Evolutionary conservation across 1,140 invertebrate genomes (phyloP).

Genomic region (Acromyrmex heyeri): DNA sequence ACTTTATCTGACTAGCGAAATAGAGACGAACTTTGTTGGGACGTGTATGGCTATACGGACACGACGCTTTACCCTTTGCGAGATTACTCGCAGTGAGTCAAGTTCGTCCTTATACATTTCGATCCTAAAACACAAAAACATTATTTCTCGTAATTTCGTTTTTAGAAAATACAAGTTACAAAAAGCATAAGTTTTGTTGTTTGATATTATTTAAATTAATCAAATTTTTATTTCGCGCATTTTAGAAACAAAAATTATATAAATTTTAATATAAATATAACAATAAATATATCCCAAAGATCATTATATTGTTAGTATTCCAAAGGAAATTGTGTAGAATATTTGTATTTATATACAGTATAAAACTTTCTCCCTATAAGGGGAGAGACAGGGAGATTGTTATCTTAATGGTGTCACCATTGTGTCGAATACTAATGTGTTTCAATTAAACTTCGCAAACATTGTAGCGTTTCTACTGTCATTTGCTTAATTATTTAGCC

Average conservation of each 20-base stretch:
- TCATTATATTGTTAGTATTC: not conserved
- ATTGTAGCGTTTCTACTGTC: conserved; percentile 15
- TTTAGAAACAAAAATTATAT: conserved; percentile 3
- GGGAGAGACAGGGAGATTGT: not conserved
- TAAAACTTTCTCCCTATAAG: not conserved
- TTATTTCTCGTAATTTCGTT: not conserved
- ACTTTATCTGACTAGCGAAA: conserved; percentile 29
- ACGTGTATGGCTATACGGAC: not conserved
- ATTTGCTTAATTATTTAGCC: conserved; percentile 58
- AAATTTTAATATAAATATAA: conserved; percentile 16
- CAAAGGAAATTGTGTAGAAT: not conserved
- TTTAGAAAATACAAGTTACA: not conserved
- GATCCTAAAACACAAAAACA: not conserved
- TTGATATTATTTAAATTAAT: conserved; percentile 4
- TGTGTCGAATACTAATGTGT: not conserved
- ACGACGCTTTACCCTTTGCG: conserved; percentile 27
- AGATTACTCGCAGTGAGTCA: conserved; percentile 24
- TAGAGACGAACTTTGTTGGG: conserved; percentile 13
- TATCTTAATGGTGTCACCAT: not conserved
- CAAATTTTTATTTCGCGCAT: not conserved
- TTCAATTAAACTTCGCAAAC: conserved; percentile 53
- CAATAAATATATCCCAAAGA: not conserved
- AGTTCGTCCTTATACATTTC: not conserved
- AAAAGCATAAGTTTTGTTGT: not conserved
- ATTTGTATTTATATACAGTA: not conserved